Conservation (phyloP, 2,888 invertebrate genomes). For the Ophioninae sp. region DNA sequence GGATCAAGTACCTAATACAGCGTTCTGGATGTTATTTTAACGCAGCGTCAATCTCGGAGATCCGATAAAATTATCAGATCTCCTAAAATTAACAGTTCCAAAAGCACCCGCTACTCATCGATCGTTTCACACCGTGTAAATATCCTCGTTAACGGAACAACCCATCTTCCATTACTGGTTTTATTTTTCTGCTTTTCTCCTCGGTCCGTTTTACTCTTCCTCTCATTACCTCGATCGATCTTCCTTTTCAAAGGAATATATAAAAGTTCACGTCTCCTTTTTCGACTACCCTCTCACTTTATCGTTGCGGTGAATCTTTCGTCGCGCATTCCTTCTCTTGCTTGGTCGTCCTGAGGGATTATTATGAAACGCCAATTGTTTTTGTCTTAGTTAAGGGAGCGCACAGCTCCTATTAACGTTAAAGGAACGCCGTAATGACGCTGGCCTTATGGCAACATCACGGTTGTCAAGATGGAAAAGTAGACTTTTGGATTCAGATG, state of each 20-base stretch:
- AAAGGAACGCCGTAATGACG: background rate
- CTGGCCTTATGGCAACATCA: background rate
- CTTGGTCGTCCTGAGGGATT: constrained; percentile 35
- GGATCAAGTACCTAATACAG: no score
- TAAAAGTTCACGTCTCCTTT: constrained; percentile 25
- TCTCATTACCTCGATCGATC: constrained; percentile 7
- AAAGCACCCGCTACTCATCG: constrained; percentile 17
- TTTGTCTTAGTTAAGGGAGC: constrained; percentile 16
- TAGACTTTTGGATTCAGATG: background rate
- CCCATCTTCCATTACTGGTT: constrained; percentile 27
- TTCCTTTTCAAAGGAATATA: constrained; percentile 24
- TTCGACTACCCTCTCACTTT: background rate
- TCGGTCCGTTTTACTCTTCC: constrained; percentile 18
- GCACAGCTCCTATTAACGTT: background rate
- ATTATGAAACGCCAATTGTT: constrained; percentile 47
- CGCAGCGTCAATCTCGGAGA: no score
- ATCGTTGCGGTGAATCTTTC: background rate
- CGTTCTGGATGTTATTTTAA: no score
- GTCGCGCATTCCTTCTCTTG: constrained; percentile 17
- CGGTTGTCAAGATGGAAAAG: background rate
- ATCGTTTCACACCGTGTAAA: constrained; percentile 23
- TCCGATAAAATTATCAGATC: background rate
- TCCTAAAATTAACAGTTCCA: no score
- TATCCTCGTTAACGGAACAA: constrained; percentile 23
- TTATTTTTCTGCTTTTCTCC: constrained; percentile 25